Evolutionary conservation across 2,797 vertebrate species (phyloP).

Genomic region (Acanthurus leucopareius): DNA sequence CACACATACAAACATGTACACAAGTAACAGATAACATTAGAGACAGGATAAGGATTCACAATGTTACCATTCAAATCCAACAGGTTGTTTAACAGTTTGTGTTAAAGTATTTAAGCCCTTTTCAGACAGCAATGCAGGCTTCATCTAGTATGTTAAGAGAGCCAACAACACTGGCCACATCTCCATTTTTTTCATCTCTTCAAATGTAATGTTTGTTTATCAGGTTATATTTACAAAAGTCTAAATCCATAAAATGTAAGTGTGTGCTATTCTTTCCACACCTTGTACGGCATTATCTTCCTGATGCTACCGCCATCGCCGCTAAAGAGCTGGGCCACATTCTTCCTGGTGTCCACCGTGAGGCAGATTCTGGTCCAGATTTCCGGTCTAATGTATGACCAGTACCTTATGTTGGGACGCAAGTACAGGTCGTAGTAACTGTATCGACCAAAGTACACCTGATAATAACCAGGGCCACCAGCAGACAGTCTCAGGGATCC

Average conservation of each 20-base stretch:
- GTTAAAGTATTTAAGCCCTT: background rate
- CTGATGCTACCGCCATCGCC: conserved; percentile 64
- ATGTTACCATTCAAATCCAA: background rate
- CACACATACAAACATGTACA: conserved; percentile 11
- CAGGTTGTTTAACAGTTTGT: background rate
- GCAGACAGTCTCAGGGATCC: no score
- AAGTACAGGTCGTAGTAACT: accelerated
- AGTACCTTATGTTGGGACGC: background rate
- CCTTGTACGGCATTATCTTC: conserved; percentile 18
- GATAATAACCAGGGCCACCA: no score
- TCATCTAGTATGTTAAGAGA: background rate
- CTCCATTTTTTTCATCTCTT: background rate
- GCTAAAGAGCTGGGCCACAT: conserved; percentile 63
- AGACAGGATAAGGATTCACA: no score
- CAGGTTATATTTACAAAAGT: background rate
- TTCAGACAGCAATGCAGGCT: background rate
- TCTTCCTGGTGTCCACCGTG: conserved; percentile 49
- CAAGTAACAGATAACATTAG: background rate
- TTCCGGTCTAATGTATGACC: background rate
- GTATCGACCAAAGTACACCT: accelerated
- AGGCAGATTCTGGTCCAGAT: conserved; percentile 73
- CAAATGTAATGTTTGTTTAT: background rate
- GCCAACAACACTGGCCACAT: background rate
- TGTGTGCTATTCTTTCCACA: conserved; percentile 20
- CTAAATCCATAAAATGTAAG: background rate